Conservation (phyloP, 2,113 vertebrate genomes). For the Calyptomena viridis region DNA sequence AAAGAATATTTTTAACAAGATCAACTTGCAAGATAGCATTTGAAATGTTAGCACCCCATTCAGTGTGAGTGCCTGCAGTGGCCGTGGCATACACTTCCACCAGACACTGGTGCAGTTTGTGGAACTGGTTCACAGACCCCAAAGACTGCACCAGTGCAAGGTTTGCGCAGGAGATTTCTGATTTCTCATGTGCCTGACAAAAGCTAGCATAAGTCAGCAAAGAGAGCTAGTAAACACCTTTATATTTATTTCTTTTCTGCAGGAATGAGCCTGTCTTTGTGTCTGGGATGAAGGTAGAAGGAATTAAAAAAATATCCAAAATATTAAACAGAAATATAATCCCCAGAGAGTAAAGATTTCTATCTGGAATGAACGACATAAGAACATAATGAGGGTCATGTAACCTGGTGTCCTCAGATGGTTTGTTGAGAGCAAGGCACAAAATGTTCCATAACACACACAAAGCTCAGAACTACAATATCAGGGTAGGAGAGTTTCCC, state of each 20-base stretch:
- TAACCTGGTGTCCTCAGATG: not conserved
- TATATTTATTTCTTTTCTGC: not conserved
- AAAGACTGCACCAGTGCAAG: not conserved
- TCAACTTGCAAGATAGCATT: not conserved
- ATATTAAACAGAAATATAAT: not conserved
- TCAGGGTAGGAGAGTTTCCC: not conserved
- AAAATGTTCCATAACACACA: not conserved
- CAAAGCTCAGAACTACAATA: not conserved
- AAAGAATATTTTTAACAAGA: not conserved
- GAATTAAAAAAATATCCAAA: not conserved
- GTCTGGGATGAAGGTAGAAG: not conserved
- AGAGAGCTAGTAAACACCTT: not conserved
- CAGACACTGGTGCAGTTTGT: not conserved
- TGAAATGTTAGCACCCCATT: not conserved
- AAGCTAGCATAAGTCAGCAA: not conserved
- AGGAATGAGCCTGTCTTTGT: not conserved
- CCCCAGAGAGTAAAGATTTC: not conserved
- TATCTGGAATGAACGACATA: not conserved
- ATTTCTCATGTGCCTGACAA: not conserved
- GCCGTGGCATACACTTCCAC: no score
- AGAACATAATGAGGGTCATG: not conserved
- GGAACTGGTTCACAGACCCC: not conserved
- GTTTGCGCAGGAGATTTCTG: not conserved
- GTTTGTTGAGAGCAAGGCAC: not conserved
- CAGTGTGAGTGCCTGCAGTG: not conserved